phyloP scores from a whole-genome alignment of 2,888 invertebrate genomes.

The Galerucella pusilla region DNA sequence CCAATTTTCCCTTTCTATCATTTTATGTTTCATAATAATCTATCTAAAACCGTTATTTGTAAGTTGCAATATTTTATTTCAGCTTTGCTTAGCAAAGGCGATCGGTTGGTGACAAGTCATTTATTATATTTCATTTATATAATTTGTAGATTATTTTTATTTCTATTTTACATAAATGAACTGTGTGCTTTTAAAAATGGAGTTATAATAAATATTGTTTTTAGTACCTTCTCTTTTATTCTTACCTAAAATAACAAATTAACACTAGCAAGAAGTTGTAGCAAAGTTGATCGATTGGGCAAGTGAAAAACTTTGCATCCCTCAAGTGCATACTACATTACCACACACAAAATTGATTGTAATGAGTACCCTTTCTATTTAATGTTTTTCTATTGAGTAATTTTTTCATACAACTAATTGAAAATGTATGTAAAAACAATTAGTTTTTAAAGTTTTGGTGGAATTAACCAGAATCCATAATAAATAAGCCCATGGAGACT shows the following conservation, averaged over 20 bases:
- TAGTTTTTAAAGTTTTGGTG: too few relatives aligned
- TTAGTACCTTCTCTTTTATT: slow-evolving; percentile 51
- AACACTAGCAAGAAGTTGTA: too few relatives aligned
- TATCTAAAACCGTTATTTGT: slow-evolving; percentile 44
- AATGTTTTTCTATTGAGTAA: too few relatives aligned
- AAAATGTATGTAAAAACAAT: too few relatives aligned
- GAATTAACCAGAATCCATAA: too few relatives aligned
- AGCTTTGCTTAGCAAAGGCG: slow-evolving; percentile 59
- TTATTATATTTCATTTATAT: slow-evolving; percentile 55
- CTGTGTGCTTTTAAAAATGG: slow-evolving; percentile 62
- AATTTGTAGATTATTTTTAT: slow-evolving; percentile 55
- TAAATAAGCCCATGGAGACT: too few relatives aligned
- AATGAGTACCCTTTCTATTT: too few relatives aligned
- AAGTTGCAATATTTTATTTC: slow-evolving; percentile 56
- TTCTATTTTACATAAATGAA: slow-evolving; percentile 60
- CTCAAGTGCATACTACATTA: too few relatives aligned
- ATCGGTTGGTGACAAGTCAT: slow-evolving; percentile 55
- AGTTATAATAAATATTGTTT: slow-evolving; percentile 62
- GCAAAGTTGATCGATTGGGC: too few relatives aligned
- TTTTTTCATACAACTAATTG: too few relatives aligned
- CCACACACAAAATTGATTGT: too few relatives aligned
- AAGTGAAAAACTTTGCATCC: too few relatives aligned
- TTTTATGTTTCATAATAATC: slow-evolving; percentile 43
- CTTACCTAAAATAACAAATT: neutral
- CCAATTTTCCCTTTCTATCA: slow-evolving; percentile 44